Evolutionary conservation across 2,797 vertebrate genomes (phyloP).

Genomic region (Poeciliopsis presidionis): DNA sequence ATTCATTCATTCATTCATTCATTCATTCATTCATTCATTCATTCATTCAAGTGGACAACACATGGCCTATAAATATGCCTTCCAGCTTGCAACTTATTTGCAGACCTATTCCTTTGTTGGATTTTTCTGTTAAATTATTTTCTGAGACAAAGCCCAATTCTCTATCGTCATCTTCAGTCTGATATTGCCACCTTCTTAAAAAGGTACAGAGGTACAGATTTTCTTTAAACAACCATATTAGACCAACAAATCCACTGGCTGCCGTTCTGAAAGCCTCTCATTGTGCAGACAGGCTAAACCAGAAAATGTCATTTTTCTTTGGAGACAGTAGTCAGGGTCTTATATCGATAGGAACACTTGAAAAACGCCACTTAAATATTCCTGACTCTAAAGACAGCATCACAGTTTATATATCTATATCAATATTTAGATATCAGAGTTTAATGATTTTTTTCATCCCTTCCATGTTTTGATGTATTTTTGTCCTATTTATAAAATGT

Average conservation of each 20-base stretch:
- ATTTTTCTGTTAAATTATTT: not conserved
- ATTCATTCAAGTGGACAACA: constrained; percentile 1
- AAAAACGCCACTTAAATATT: not conserved
- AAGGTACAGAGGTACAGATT: constrained; percentile 9
- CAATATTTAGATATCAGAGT: not conserved
- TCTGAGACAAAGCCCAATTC: not conserved
- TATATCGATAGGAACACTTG: not conserved
- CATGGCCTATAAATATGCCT: not conserved
- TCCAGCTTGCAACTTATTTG: not conserved
- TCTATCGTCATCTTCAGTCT: not conserved
- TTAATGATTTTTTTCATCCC: not conserved
- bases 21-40: not conserved
- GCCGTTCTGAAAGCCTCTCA: not conserved
- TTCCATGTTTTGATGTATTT: not conserved
- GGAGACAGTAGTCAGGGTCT: not conserved
- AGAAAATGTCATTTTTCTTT: constrained; percentile 4
- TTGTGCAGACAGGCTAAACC: constrained; percentile 6
- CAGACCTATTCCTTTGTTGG: not conserved
- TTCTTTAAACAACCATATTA: not conserved
- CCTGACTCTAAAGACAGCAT: constrained; percentile 2
- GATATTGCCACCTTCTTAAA: not conserved
- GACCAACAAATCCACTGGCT: constrained; percentile 11
- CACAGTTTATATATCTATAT: not conserved
- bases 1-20: not conserved
- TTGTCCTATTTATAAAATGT: not conserved